phyloP scores from a whole-genome alignment of 2,888 invertebrate species.

The Pristionchus mayeri region DNA sequence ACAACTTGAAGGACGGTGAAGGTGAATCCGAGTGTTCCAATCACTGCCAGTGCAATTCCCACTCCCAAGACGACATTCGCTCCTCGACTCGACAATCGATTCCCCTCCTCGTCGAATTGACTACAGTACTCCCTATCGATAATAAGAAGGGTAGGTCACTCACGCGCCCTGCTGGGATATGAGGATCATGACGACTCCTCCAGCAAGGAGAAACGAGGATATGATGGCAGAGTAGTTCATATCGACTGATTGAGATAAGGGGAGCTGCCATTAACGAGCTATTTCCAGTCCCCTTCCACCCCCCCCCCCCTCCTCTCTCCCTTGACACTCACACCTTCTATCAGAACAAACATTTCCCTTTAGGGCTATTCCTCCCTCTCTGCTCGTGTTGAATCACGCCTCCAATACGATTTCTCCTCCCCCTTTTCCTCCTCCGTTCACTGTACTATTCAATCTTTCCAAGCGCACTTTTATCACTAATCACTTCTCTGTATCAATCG shows the following conservation, averaged over 20 bases:
- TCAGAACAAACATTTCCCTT: conserved; percentile 42
- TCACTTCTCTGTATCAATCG: background rate
- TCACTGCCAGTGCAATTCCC: conserved; percentile 17
- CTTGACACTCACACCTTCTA: conserved; percentile 23
- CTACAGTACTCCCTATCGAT: background rate
- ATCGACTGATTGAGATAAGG: conserved; percentile 22
- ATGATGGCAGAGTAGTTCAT: conserved; percentile 48
- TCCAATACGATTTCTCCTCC: conserved; percentile 14
- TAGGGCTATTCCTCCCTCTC: conserved; percentile 31
- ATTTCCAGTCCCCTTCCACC: background rate
- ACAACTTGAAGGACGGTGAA: conserved; percentile 16
- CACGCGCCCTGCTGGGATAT: conserved; percentile 36
- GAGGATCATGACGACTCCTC: conserved; percentile 44
- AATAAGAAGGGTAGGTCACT: background rate
- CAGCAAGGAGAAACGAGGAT: conserved; percentile 43
- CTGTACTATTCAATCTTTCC: conserved; percentile 16
- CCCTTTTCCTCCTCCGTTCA: conserved; percentile 21
- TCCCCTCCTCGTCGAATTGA: background rate
- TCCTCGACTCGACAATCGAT: background rate
- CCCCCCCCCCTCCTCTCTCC: background rate
- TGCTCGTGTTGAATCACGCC: background rate
- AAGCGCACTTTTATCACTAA: conserved; percentile 26
- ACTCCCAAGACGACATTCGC: background rate
- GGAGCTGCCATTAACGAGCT: conserved; percentile 4
- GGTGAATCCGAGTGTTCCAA: conserved; percentile 39